These are phyloP conservation scores for Arbacia lixula DNA, from an alignment of 53 echinoderm and acorn worm genomes.

Conservation along the genomic window DNA sequence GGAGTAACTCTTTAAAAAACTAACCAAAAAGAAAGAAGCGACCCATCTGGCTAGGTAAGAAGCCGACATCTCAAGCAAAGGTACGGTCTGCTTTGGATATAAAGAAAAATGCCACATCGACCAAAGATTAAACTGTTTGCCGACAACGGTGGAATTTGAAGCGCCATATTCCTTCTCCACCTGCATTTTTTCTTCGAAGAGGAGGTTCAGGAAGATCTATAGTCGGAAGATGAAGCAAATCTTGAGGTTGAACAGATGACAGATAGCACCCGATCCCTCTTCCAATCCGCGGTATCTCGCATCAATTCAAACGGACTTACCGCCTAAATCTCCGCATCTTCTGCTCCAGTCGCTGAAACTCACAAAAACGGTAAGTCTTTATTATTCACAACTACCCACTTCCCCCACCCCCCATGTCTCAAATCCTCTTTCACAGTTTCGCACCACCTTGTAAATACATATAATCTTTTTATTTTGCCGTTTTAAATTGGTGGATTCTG, in stretches of 20 bases:
- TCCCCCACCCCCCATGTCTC: too few species aligned
- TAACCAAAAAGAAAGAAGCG: too few species aligned
- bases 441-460: constrained; percentile 12
- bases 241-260: neutral
- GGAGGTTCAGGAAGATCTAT: constrained; percentile 16
- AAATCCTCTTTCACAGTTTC: too few species aligned
- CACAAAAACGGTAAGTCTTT: constrained; percentile 2
- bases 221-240: constrained; percentile 10
- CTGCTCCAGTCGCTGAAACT: too few species aligned
- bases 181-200: neutral
- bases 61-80: too few species aligned
- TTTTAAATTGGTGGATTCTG: constrained; percentile 42
- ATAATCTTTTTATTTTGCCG: constrained; percentile 40
- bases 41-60: too few species aligned
- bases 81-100: constrained; percentile 46
- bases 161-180: neutral
- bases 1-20: too few species aligned
- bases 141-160: constrained; percentile 20
- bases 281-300: neutral
- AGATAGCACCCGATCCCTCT: neutral
- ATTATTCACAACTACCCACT: too few species aligned
- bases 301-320: neutral
- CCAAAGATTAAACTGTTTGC: constrained; percentile 27
- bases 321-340: neutral
- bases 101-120: neutral